phyloP scores from a whole-genome alignment of 2,113 vertebrate genomes.

The Asarcornis scutulata region DNA sequence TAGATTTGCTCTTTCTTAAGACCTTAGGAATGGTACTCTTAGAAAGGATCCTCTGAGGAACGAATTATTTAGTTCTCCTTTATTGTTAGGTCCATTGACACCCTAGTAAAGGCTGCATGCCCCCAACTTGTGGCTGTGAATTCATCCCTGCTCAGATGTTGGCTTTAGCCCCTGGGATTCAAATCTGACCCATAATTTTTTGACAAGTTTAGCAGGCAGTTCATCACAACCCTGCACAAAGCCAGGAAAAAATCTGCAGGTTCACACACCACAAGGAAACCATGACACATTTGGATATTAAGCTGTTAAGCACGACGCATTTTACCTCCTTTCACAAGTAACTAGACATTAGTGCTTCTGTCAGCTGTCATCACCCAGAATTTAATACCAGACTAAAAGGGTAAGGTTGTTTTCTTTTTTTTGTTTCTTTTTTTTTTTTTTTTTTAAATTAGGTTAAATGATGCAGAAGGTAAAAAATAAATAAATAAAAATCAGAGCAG shows the following conservation, averaged over 20 bases:
- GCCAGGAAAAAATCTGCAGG: background rate
- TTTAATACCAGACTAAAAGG: constrained; percentile 9
- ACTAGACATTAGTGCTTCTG: background rate
- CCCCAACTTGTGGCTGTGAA: accelerated
- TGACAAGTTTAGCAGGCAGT: background rate
- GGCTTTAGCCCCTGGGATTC: background rate
- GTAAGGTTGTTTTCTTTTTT: background rate
- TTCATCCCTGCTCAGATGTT: background rate
- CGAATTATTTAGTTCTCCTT: background rate
- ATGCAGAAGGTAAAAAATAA: background rate
- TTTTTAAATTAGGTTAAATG: constrained; percentile 13
- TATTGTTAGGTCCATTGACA: background rate
- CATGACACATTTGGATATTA: background rate
- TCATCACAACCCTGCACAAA: background rate
- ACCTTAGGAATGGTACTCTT: accelerated
- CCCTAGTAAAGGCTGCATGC: background rate
- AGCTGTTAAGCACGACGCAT: background rate
- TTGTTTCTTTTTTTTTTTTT: background rate
- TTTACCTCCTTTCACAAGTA: background rate
- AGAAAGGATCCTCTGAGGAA: background rate
- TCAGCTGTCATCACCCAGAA: constrained; percentile 6
- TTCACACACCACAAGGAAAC: background rate
- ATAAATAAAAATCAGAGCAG: background rate
- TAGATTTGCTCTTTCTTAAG: background rate
- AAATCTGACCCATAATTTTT: constrained; percentile 16